A percentile compares a stretch with the other conserved stretches of the same genome.
Evolutionary conservation across 2,888 invertebrate species (phyloP).

Genomic region (Cremastinae sp.): DNA sequence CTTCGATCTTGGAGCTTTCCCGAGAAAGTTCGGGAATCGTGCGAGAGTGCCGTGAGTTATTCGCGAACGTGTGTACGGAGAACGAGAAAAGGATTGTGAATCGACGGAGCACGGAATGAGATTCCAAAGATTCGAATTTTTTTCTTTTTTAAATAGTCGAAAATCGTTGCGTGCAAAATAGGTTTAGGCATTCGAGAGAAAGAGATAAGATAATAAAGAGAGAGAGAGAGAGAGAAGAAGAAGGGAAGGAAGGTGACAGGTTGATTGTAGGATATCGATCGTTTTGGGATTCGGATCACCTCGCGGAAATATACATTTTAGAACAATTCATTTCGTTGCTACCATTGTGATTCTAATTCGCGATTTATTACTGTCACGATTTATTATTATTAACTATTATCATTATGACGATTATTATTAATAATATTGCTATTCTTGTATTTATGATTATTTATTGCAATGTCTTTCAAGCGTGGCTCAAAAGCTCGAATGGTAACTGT

Average conservation of each 20-base stretch:
- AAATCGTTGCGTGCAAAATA: constrained; percentile 47
- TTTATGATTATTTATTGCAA: constrained; percentile 45
- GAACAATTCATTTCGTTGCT: constrained; percentile 43
- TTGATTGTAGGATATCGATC: constrained; percentile 3
- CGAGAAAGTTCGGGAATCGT: too few species aligned
- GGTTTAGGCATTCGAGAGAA: constrained; percentile 23
- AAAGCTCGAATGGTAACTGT: constrained; percentile 11
- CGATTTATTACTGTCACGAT: constrained; percentile 22
- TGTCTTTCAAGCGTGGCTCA: constrained; percentile 28
- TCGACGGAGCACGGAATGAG: constrained; percentile 45
- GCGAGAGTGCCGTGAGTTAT: too few species aligned
- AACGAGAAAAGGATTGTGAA: constrained; percentile 45
- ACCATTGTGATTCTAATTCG: constrained; percentile 39
- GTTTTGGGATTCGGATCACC: constrained; percentile 28
- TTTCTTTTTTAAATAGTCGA: constrained; percentile 36
- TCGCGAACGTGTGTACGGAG: too few species aligned
- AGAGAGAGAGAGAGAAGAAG: too few species aligned
- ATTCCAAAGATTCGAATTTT: constrained; percentile 57
- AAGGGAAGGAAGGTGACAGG: too few species aligned
- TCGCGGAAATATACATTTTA: constrained; percentile 32
- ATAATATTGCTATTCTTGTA: constrained; percentile 2
- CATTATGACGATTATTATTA: constrained; percentile 1
- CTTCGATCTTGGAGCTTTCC: too few species aligned
- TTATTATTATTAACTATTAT: constrained; percentile 31
- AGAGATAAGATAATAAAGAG: background rate